phyloP scores from a whole-genome alignment of 2,888 invertebrate genomes.

The Scaptodrosophila latifasciaeformis region DNA sequence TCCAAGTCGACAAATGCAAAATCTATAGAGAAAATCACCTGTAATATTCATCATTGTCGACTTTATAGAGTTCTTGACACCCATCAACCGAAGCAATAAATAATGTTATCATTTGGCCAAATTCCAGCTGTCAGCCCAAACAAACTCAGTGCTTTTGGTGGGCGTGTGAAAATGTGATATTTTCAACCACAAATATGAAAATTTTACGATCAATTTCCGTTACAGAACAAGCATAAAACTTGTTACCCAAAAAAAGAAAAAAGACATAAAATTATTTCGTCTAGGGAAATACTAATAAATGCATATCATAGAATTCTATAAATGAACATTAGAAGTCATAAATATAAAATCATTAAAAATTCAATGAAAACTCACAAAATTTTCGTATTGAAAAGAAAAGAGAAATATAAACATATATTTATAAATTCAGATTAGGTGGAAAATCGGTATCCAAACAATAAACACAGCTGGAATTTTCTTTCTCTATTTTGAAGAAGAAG shows the following conservation, averaged over 20 bases:
- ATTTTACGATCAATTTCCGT: slow-evolving; percentile 56
- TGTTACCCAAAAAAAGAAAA: slow-evolving; percentile 28
- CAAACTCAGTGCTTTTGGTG: too few species aligned
- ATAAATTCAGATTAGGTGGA: slow-evolving; percentile 7
- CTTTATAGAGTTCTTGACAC: too few species aligned
- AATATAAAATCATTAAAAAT: slow-evolving; percentile 44
- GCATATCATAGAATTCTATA: slow-evolving; percentile 43
- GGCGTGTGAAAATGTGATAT: slow-evolving; percentile 5
- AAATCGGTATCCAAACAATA: slow-evolving; percentile 52
- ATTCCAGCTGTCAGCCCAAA: too few species aligned
- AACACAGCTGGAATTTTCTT: slow-evolving; percentile 54
- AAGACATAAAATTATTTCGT: background rate
- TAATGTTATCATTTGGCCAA: too few species aligned
- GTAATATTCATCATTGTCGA: too few species aligned
- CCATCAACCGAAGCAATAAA: too few species aligned
- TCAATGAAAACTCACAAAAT: slow-evolving; percentile 11
- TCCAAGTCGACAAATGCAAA: too few species aligned
- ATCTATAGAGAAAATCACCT: too few species aligned
- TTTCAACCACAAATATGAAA: slow-evolving; percentile 24
- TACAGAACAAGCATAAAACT: slow-evolving; percentile 30
- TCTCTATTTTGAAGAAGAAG: slow-evolving; percentile 5
- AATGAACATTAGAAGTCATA: slow-evolving; percentile 58
- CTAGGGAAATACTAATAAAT: too few species aligned
- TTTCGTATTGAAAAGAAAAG: slow-evolving; percentile 5
- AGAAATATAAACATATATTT: slow-evolving; percentile 30